phyloP scores from a whole-genome alignment of 2,888 invertebrate species.

The Mactromeris polynyma region DNA sequence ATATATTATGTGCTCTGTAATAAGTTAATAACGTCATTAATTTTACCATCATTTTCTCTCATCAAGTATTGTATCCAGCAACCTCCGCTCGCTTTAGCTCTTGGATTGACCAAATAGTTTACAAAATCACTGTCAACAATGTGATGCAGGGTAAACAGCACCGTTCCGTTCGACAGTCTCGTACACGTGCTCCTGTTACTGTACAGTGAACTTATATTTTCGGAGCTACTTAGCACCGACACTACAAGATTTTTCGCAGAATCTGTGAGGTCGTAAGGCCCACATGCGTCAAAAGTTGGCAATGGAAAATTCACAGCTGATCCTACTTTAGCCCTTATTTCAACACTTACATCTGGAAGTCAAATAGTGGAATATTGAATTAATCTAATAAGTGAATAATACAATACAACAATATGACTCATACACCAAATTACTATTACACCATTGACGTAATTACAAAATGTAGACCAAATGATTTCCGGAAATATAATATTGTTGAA shows the following conservation, averaged over 20 bases:
- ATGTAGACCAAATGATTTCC: too few relatives aligned
- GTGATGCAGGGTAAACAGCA: background rate
- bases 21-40: too few relatives aligned
- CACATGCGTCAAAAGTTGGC: constrained; percentile 1
- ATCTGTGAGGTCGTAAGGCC: background rate
- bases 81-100: background rate
- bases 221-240: background rate
- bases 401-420: too few relatives aligned
- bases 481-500: too few relatives aligned
- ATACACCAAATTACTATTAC: too few relatives aligned
- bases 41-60: background rate
- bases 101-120: background rate
- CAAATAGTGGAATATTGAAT: too few relatives aligned
- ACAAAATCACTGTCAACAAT: constrained; percentile 1
- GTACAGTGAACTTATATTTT: background rate
- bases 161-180: background rate
- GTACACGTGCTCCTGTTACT: background rate
- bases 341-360: background rate
- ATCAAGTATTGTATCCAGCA: background rate
- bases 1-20: too few relatives aligned
- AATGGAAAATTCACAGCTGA: background rate
- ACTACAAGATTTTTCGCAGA: background rate
- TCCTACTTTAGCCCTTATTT: background rate
- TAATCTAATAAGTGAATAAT: too few relatives aligned
- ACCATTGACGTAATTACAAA: too few relatives aligned